Evolutionary conservation across 2,113 vertebrate species (phyloP), one percentile per base, ranked within the genome.

Genomic region (Catharus fuscescens): DNA sequence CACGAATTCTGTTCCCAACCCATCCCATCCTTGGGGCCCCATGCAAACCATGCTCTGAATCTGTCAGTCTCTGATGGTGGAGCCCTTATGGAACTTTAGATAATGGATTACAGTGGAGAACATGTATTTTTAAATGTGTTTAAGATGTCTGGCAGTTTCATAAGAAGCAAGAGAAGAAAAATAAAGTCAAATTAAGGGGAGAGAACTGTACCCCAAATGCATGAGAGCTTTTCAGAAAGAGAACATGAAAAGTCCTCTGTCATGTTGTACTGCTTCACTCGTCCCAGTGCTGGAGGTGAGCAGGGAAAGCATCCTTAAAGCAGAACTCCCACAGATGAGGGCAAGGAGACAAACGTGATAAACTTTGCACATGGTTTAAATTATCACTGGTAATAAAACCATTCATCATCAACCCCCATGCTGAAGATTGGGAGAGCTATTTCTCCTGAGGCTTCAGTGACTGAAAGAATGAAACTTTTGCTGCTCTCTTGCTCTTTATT

Each of bases 71-170:
- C 82, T 32, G 81, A 70, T 88, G 64, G 85, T 72, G 84, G 57
- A 90, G 54, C 66, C 80, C 93, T 87, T 71, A 66, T 66, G 88
- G n/a, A n/a, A n/a, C n/a, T n/a, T 88, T 36, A 81, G 52, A 88
- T 91, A 96, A 95, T 78, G 56, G 90, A 77, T 96, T 96, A 72
- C 93, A 76, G 81, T 62, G n/a, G 64, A 91, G 78, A 88, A 83
- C 40, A 73, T 66, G n/a, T 28, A 73, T 48, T 96, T 93, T 69
- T 47, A 92, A 96, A 96, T 82, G 76, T 47, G 57, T 96, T 97
- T 90, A 96, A 96, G 90, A 95, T 94, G 69, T 89, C 79, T 94
- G 79, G 40, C 81, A 88, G 38, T 24, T 92, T 62, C 69, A 66
- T 73, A 80, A 69, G 76, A 90, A 65, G 28, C 15, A 53, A 62